A percentile compares a stretch with the other conserved stretches of the same genome.
Evolutionary conservation across 2,888 invertebrate species (phyloP).

Genomic region (Drosophila lutescens): DNA sequence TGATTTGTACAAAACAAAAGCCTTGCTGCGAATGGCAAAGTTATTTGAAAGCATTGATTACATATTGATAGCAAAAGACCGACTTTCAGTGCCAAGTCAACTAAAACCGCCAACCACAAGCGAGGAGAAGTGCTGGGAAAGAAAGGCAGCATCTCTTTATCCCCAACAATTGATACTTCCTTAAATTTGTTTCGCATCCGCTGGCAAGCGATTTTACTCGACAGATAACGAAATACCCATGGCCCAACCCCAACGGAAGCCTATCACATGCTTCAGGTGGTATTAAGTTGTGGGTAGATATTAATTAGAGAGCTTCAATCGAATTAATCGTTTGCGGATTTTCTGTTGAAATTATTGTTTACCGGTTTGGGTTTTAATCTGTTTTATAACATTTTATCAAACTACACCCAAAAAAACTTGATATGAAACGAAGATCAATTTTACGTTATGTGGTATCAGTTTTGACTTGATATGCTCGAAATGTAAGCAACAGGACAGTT

Average conservation of each 20-base stretch:
- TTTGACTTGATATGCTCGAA: no score
- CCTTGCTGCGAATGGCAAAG: slow-evolving; percentile 67
- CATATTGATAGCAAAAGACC: slow-evolving; percentile 54
- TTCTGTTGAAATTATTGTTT: not conserved
- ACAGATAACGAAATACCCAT: slow-evolving; percentile 61
- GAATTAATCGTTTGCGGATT: not conserved
- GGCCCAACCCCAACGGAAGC: slow-evolving; percentile 7
- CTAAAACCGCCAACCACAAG: slow-evolving; percentile 43
- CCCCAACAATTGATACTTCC: slow-evolving; percentile 63
- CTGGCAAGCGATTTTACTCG: slow-evolving; percentile 29
- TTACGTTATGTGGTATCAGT: no score
- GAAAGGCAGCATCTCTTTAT: not conserved
- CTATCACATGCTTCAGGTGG: slow-evolving; percentile 3
- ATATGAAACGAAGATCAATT: no score
- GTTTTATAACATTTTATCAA: no score
- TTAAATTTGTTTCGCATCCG: slow-evolving; percentile 23
- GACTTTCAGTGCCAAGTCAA: slow-evolving; percentile 29
- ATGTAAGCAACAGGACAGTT: no score
- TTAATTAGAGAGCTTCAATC: not conserved
- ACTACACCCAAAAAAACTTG: no score
- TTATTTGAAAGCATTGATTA: slow-evolving; percentile 75
- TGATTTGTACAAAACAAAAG: slow-evolving; percentile 69
- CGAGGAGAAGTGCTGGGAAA: slow-evolving; percentile 6
- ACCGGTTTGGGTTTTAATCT: not conserved
- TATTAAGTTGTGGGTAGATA: not conserved